Base-by-base conservation (phyloP, 2,888 invertebrate species). In the Hermodice carunculata region DNA sequence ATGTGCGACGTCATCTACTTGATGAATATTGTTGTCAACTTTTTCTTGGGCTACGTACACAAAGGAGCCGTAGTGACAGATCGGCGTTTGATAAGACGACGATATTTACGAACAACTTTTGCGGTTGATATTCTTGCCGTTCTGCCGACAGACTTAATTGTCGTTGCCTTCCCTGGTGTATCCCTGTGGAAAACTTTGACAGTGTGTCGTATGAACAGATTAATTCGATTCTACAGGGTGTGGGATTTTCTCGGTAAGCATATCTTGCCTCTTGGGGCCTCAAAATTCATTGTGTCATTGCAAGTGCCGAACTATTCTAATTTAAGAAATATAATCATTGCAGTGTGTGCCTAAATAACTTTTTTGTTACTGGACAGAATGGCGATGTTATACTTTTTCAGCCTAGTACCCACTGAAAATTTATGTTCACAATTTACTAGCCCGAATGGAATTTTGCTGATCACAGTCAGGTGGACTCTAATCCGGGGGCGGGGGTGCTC, bases 171-270 rank as follows among this genome's bases (percentile, higher is more conserved):
- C 14, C 28, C 5, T 14, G 17, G 29, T 2, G 3, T 8, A 22
- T 19, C 19, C 19, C 24, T 29, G 11, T 31, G 44, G 32, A 44
- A 19, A 28, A 43, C 29, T 8, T 3, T 44, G 4, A 32, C 26
- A n/a, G 14, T 58, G 37, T 44, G 19, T 8, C 44, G 44, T 14
- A 44, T 58, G 44, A 58, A 58, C 31, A 28, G 58, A 28, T 28
- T 44, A 3, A 31, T 58, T 14, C 28, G 58, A 5, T n/a, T 58
- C 28, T 29, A 44, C 58, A 44, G 32, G 32, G 32, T 44, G 2
- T n/a, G 17, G 29, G 3, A 1, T 3, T 31, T 29, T 44, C 46
- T 58, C 17, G 44, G 58, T 58, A 46, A 44, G 58, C 31, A 11
- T 37, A 24, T 19, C 5, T n/a, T n/a, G n/a, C n/a, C n/a, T n/a